Evolutionary conservation across 2,888 invertebrate genomes (phyloP).

Genomic region (Andrena minutula): DNA sequence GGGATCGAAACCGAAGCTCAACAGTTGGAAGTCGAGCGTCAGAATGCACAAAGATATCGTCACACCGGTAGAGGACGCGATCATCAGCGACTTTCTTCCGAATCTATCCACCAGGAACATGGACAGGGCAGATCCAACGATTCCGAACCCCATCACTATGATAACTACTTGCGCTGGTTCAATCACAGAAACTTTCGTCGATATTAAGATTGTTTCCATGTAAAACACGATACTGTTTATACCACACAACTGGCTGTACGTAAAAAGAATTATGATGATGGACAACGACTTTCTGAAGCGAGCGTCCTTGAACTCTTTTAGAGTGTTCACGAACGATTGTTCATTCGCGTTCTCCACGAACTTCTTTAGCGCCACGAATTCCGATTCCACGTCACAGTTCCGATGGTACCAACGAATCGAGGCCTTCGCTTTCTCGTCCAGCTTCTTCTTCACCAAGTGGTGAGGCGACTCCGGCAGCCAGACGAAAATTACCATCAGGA

Average conservation of each 20-base stretch:
- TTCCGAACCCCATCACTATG: constrained; percentile 72
- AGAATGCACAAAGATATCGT: constrained; percentile 62
- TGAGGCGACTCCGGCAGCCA: constrained; percentile 81
- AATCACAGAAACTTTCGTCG: constrained; percentile 70
- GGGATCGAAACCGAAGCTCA: constrained; percentile 67
- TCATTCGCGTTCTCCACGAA: constrained; percentile 70
- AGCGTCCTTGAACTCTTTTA: constrained; percentile 60
- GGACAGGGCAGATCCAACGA: constrained; percentile 72
- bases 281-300: constrained; percentile 72
- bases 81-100: constrained; percentile 76
- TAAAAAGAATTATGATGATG: constrained; percentile 71
- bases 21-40: constrained; percentile 73
- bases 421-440: constrained; percentile 68
- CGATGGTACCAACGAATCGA: constrained; percentile 78
- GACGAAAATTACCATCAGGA: constrained; percentile 71
- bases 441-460: constrained; percentile 67
- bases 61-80: constrained; percentile 68
- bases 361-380: constrained; percentile 69
- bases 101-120: constrained; percentile 76
- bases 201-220: constrained; percentile 79
- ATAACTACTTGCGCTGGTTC: constrained; percentile 76
- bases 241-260: constrained; percentile 79
- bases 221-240: constrained; percentile 77
- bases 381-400: constrained; percentile 68
- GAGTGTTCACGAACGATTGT: constrained; percentile 33